Evolutionary conservation across 2,797 vertebrate species (phyloP).

Genomic region (Gymnopithys bicolor): DNA sequence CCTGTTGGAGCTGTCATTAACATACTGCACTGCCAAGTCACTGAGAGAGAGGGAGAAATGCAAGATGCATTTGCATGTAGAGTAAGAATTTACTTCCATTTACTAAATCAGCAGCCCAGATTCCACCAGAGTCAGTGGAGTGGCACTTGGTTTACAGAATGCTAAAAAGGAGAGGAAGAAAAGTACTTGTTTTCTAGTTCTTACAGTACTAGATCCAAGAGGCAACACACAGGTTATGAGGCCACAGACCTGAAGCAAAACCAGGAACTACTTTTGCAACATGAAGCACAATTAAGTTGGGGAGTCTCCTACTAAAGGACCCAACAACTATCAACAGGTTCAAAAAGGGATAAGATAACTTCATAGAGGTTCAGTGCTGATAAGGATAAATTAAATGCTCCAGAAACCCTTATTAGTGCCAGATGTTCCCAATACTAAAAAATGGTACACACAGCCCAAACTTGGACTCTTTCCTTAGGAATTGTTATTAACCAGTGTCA

Average conservation of each 20-base stretch:
- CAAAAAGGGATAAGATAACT: neutral
- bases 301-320: neutral
- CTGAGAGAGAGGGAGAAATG: neutral
- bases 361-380: neutral
- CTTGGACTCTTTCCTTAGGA: neutral
- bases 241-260: neutral
- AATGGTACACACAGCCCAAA: neutral
- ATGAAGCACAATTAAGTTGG: neutral
- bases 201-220: neutral
- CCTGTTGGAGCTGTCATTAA: constrained; percentile 39
- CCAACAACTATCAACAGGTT: neutral
- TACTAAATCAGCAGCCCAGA: neutral
- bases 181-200: neutral
- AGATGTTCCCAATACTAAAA: neutral
- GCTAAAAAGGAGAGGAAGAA: neutral
- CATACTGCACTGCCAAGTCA: neutral
- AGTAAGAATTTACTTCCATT: neutral
- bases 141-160: neutral
- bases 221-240: neutral
- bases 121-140: neutral
- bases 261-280: neutral
- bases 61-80: neutral
- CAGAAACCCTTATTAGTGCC: neutral
- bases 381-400: neutral
- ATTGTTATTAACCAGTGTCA: neutral